A percentile compares a stretch with the other conserved stretches of the same genome.
These are phyloP conservation scores for Orthonevra nobilis DNA, from an alignment of 2,888 invertebrate genomes.

Conservation along the genomic window DNA sequence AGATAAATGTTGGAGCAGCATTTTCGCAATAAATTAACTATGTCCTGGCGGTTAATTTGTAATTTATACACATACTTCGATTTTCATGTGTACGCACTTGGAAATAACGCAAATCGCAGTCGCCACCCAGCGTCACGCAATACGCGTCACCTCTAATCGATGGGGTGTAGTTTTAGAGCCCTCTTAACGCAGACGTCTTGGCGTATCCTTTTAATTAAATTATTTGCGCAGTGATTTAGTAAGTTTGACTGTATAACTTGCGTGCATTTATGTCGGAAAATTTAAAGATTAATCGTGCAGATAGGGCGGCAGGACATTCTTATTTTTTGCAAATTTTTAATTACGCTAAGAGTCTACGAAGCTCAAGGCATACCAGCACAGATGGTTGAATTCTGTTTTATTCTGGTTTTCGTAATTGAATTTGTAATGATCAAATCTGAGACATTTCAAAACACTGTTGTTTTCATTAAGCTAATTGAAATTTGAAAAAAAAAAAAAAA, in stretches of 20 bases:
- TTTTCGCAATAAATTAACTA: slow-evolving; percentile 62
- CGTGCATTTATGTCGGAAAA: slow-evolving; percentile 13
- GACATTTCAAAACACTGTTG: no score
- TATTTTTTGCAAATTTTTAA: slow-evolving; percentile 6
- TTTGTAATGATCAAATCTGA: no score
- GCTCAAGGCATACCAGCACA: no score
- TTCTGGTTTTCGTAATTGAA: background rate
- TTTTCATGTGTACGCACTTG: slow-evolving; percentile 60
- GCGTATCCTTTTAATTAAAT: slow-evolving; percentile 52
- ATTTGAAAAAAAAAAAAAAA: no score
- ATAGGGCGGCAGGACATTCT: background rate
- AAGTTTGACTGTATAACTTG: slow-evolving; percentile 1
- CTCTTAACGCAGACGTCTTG: background rate
- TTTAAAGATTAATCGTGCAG: slow-evolving; percentile 28
- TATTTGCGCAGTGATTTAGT: slow-evolving; percentile 49
- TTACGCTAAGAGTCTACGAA: slow-evolving; percentile 30
- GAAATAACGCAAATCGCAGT: slow-evolving; percentile 29
- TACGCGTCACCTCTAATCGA: background rate
- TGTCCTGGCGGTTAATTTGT: slow-evolving; percentile 67
- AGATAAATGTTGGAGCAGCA: slow-evolving; percentile 57
- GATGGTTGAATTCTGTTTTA: no score
- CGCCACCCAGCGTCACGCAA: background rate
- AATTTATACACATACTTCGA: slow-evolving; percentile 64
- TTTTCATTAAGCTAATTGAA: no score
- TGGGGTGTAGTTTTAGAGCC: no score